Conservation (phyloP, 2,797 vertebrate genomes). For the Peromyscus nudipes region DNA sequence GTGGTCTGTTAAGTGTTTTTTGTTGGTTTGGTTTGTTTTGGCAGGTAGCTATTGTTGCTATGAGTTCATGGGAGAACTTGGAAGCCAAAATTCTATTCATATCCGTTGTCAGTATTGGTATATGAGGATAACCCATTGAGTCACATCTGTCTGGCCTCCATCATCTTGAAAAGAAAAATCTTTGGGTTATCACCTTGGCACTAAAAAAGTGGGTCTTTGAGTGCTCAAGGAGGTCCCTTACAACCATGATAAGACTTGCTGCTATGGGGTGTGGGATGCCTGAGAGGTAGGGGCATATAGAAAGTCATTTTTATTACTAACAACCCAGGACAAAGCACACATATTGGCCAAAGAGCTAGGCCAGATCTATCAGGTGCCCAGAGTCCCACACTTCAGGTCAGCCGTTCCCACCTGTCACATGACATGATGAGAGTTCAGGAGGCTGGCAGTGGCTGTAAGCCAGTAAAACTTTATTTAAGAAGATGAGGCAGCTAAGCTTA, state of each 20-base stretch:
- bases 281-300: accelerated
- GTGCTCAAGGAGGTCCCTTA: not conserved
- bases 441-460: accelerated
- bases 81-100: not conserved
- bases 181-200: not conserved
- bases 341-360: no score
- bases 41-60: not conserved
- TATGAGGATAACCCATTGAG: not conserved
- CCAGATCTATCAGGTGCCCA: accelerated
- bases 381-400: not conserved
- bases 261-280: not conserved
- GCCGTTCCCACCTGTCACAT: not conserved
- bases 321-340: not conserved
- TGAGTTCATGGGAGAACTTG: not conserved
- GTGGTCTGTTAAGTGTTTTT: not conserved
- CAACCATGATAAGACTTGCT: not conserved
- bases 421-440: not conserved
- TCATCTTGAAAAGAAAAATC: not conserved
- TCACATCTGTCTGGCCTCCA: accelerated
- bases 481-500: not conserved
- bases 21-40: not conserved
- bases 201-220: not conserved
- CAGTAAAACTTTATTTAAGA: not conserved
- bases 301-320: not conserved
- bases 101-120: not conserved